phyloP scores from a whole-genome alignment of 2,888 invertebrate species.

The Rhogogaster chlorosoma region DNA sequence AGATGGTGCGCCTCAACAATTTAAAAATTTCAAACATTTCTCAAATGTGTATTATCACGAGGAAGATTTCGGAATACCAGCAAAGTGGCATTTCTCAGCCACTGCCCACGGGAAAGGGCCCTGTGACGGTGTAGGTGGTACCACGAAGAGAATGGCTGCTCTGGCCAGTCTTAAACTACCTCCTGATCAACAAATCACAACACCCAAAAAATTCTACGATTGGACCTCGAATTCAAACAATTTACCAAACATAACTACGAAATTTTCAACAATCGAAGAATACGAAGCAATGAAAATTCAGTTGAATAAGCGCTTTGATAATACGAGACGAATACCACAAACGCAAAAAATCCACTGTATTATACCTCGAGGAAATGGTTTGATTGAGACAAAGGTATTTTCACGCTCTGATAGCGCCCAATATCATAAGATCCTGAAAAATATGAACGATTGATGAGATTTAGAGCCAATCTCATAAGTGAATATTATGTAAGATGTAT shows the following conservation, averaged over 20 bases:
- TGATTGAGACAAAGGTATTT: too few species aligned
- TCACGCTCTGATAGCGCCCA: too few species aligned
- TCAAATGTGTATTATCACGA: too few species aligned
- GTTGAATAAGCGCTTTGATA: background rate
- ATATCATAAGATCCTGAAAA: too few species aligned
- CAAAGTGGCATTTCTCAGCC: too few species aligned
- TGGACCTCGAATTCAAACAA: slow-evolving; percentile 21
- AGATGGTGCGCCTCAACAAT: too few species aligned
- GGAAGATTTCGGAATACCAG: too few species aligned
- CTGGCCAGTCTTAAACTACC: slow-evolving; percentile 12
- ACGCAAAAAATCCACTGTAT: background rate
- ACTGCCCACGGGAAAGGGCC: slow-evolving; percentile 7
- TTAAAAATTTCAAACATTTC: too few species aligned
- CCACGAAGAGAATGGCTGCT: background rate
- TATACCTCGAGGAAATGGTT: too few species aligned
- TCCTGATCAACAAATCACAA: slow-evolving; percentile 43
- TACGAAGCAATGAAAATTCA: background rate
- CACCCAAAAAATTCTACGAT: slow-evolving; percentile 51
- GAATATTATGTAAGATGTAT: too few species aligned
- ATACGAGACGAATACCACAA: background rate
- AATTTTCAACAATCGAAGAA: background rate
- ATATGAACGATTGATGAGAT: too few species aligned
- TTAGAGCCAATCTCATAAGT: too few species aligned
- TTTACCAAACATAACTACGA: background rate
- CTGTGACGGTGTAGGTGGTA: slow-evolving; percentile 15